Conservation (phyloP, 2,888 invertebrate genomes). For the Megamerina dolium region DNA sequence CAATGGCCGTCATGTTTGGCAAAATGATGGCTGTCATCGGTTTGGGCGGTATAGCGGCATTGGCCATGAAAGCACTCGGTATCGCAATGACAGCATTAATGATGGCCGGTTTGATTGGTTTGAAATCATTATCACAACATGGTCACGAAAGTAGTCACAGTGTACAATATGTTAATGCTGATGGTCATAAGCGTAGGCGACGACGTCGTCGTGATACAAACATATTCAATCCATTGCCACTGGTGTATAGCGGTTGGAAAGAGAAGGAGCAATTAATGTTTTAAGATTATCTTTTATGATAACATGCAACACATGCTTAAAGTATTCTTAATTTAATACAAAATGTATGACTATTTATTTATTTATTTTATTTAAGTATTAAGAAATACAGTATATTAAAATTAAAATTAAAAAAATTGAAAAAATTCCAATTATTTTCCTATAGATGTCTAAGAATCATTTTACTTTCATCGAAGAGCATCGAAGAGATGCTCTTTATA, state of each 20-base stretch:
- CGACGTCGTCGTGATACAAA: constrained; percentile 30
- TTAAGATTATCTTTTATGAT: constrained; percentile 1
- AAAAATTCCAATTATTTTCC: too few species aligned
- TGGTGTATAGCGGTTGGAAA: constrained; percentile 54
- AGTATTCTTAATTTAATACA: too few species aligned
- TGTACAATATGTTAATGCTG: constrained; percentile 51
- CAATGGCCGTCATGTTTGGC: constrained; percentile 67
- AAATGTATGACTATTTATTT: constrained; percentile 4
- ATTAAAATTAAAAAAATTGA: too few species aligned
- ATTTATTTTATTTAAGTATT: not conserved
- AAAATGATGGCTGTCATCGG: constrained; percentile 72
- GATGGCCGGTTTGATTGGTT: constrained; percentile 67
- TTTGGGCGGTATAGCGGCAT: constrained; percentile 66
- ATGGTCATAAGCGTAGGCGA: constrained; percentile 37
- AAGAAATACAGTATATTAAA: too few species aligned
- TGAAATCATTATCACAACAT: constrained; percentile 63
- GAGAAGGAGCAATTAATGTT: too few species aligned
- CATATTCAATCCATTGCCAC: constrained; percentile 34
- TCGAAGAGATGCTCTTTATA: constrained; percentile 21
- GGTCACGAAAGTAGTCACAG: constrained; percentile 49
- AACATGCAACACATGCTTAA: not conserved
- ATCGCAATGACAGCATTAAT: constrained; percentile 68
- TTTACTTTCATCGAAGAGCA: too few species aligned
- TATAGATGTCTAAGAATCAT: too few species aligned
- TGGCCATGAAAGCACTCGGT: constrained; percentile 72